Percentiles rank a stretch among this genome's conserved stretches.
phyloP scores from a whole-genome alignment of 1,140 invertebrate species.

The Latrodectus geometricus region DNA sequence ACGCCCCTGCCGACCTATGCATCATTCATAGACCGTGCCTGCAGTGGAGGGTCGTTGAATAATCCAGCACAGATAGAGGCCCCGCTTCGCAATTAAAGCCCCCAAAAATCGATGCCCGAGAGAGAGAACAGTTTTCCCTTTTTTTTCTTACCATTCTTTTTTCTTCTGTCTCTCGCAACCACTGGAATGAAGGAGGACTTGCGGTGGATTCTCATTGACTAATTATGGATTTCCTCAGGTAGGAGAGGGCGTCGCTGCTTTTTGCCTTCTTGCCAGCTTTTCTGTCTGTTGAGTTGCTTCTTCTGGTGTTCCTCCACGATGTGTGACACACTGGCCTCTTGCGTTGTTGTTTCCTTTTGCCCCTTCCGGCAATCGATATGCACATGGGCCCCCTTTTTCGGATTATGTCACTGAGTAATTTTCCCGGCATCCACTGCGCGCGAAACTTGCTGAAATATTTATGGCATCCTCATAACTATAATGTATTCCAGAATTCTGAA shows the following conservation, averaged over 20 bases:
- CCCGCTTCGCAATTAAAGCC: slow-evolving; percentile 48
- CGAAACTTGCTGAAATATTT: no score
- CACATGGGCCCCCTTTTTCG: no score
- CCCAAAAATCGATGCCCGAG: slow-evolving; percentile 54
- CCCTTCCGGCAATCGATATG: background rate
- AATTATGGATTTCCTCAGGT: slow-evolving; percentile 2
- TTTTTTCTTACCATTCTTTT: background rate
- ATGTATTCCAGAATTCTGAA: no score
- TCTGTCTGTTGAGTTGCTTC: background rate
- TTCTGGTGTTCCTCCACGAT: no score
- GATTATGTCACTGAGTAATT: no score
- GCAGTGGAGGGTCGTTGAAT: slow-evolving; percentile 45
- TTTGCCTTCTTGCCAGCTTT: background rate
- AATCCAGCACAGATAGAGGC: slow-evolving; percentile 44
- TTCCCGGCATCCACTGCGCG: no score
- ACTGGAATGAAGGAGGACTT: background rate
- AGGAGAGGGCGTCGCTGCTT: background rate
- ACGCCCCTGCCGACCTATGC: slow-evolving; percentile 44
- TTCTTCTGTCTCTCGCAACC: background rate
- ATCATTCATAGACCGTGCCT: slow-evolving; percentile 51
- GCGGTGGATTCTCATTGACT: slow-evolving; percentile 9
- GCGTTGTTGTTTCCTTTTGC: background rate
- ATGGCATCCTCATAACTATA: no score
- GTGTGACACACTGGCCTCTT: background rate
- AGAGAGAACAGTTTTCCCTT: slow-evolving; percentile 12